Evolutionary conservation across 2,113 vertebrate species (phyloP).

Genomic region (Orcinus orca): DNA sequence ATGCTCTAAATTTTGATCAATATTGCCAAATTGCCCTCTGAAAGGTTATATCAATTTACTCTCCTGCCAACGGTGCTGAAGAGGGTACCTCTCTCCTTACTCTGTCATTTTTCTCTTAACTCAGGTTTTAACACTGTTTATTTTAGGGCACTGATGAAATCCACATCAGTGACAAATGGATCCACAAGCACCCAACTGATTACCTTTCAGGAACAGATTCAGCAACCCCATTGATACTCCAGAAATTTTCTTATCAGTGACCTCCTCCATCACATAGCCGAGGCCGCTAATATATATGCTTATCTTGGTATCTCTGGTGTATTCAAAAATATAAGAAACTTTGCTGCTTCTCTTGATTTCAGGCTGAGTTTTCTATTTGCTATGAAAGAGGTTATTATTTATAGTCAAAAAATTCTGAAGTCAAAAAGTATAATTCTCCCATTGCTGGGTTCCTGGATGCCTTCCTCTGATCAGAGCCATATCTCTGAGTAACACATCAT

Average conservation of each 20-base stretch:
- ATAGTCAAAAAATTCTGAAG: slow-evolving; percentile 57
- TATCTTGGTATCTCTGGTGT: slow-evolving; percentile 5
- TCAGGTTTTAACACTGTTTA: slow-evolving; percentile 48
- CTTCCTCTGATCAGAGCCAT: slow-evolving; percentile 53
- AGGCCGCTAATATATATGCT: neutral
- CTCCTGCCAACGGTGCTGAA: slow-evolving; percentile 30
- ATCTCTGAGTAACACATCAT: slow-evolving; percentile 72
- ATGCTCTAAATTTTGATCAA: slow-evolving; percentile 62
- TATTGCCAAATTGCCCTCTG: slow-evolving; percentile 43
- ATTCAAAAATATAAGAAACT: slow-evolving; percentile 35
- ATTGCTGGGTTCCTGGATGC: slow-evolving; percentile 61
- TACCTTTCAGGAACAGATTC: slow-evolving; percentile 46
- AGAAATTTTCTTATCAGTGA: slow-evolving; percentile 54
- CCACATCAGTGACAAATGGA: neutral
- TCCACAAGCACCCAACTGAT: slow-evolving; percentile 31
- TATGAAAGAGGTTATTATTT: slow-evolving; percentile 44
- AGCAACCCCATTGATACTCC: slow-evolving; percentile 15
- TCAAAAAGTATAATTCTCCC: slow-evolving; percentile 55
- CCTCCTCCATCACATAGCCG: neutral
- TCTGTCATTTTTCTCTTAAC: slow-evolving; percentile 54
- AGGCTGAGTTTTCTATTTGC: slow-evolving; percentile 26
- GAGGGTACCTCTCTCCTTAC: neutral
- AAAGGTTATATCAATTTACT: slow-evolving; percentile 56
- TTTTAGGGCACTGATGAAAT: slow-evolving; percentile 53
- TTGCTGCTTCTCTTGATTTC: slow-evolving; percentile 45